These are phyloP conservation scores for Charanyca ferruginea DNA, from an alignment of 2,888 invertebrate species.

Conservation along the genomic window DNA sequence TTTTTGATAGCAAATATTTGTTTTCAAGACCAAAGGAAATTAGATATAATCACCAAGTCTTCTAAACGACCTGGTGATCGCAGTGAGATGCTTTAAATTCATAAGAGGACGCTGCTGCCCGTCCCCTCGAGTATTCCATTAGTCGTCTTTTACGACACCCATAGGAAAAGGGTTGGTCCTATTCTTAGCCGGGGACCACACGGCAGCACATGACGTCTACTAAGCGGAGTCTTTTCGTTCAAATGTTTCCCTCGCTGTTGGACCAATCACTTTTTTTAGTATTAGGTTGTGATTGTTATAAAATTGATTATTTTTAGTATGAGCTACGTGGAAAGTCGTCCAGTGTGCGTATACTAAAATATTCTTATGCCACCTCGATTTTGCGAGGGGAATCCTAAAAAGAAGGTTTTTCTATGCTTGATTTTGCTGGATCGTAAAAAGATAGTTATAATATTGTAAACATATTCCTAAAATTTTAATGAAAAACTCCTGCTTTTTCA, in stretches of 20 bases:
- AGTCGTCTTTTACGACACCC: slow-evolving; percentile 50
- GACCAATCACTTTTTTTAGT: no score
- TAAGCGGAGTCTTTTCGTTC: not conserved
- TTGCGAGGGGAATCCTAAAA: no score
- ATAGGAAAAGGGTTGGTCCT: slow-evolving; percentile 23
- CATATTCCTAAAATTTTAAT: not conserved
- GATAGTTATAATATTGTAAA: no score
- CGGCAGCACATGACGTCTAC: slow-evolving; percentile 10
- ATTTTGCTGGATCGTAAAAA: no score
- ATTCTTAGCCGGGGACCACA: slow-evolving; percentile 50
- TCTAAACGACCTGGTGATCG: slow-evolving; percentile 21
- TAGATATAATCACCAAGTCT: slow-evolving; percentile 22
- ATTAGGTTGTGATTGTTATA: not conserved
- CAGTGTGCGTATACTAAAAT: no score
- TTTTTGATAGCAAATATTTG: not conserved
- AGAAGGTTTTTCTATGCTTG: no score
- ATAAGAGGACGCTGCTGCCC: slow-evolving; percentile 42
- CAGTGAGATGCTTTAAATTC: slow-evolving; percentile 25
- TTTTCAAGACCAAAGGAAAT: slow-evolving; percentile 22
- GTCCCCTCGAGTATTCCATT: slow-evolving; percentile 9
- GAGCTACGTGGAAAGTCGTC: no score
- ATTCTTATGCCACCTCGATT: no score
- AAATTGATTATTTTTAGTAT: no score
- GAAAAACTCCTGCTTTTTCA: no score
- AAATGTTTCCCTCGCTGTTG: no score